These are phyloP conservation scores for Caenorhabditis sinica DNA, from an alignment of 2,888 invertebrate genomes.

Conservation along the genomic window DNA sequence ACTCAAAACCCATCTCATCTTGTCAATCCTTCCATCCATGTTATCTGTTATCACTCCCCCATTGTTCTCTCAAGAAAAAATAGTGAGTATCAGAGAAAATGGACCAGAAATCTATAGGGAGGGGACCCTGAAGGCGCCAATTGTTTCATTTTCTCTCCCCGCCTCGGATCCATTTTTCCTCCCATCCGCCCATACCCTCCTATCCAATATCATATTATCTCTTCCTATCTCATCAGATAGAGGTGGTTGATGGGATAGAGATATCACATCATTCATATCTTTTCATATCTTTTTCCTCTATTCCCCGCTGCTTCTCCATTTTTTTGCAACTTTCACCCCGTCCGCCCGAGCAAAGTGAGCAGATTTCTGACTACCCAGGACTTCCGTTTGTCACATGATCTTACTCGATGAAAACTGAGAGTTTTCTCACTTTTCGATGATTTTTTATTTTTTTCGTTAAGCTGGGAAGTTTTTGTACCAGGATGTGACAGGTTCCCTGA, in stretches of 20 bases:
- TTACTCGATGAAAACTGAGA: not conserved
- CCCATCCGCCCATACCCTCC: not conserved
- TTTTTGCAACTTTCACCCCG: constrained; percentile 1
- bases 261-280: constrained; percentile 33
- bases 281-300: not conserved
- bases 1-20: not conserved
- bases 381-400: constrained; percentile 8
- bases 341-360: no score
- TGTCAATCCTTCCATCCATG: constrained; percentile 15
- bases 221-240: not conserved
- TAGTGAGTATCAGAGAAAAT: not conserved
- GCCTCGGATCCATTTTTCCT: not conserved
- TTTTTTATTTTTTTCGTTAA: constrained; percentile 7
- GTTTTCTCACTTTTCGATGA: constrained; percentile 1
- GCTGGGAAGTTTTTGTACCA: no score
- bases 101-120: constrained; percentile 16
- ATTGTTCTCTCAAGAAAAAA: not conserved
- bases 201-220: no score
- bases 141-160: constrained; percentile 27
- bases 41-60: constrained; percentile 16
- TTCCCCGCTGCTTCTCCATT: not conserved
- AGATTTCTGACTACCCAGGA: not conserved
- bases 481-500: not conserved
- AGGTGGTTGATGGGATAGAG: not conserved
- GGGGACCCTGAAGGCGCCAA: not conserved